Evolutionary conservation across 2,797 vertebrate species (phyloP), one percentile per base, ranked within the genome.

Genomic region (Catamblyrhynchus diadema): DNA sequence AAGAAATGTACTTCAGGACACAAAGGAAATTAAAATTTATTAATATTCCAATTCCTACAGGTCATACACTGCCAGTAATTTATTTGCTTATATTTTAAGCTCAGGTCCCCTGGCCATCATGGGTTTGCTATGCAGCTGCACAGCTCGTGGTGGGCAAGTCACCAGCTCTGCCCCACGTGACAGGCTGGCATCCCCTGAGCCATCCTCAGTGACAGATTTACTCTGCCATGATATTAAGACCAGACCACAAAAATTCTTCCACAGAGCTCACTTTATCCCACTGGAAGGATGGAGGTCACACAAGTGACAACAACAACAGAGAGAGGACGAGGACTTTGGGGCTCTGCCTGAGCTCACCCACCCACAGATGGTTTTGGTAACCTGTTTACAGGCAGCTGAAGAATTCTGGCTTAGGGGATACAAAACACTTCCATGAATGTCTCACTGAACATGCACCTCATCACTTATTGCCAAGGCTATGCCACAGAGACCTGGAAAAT

Each of bases 31-130:
- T 22, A 71, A 90, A 92, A 74, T 25, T 8, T 7, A 83, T 79
- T 53, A 84, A 47, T 93, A 84, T 66, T 72, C 61, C 4, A 1
- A 62, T 61, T 83, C 72, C 66, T 88, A 32, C 25, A 51, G 41
- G 65, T 90, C 79, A 65, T 33, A 51, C 25, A 78, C 32, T 30
- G 21, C 54, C 51, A 71, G 70, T 25, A 51, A 70, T 79, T 86
- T 73, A 48, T 91, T 89, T 91, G 81, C 51, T 84, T 96, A n/a
- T 86, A 88, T 94, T 97, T 86, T 88, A 78, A 92, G 89, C 47
- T 18, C 39, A 75, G 15, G 28, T 84, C 20, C 47, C 72, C 82
- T 42, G 75, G 67, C 69, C 67, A 53, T 90, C 44, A 39, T 8
- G 7, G 2, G 30, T 93, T 93, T 95, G 93, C 89, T 96, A 86